Base-by-base conservation (phyloP, 2,113 vertebrate genomes). In the Neotoma lepida region DNA sequence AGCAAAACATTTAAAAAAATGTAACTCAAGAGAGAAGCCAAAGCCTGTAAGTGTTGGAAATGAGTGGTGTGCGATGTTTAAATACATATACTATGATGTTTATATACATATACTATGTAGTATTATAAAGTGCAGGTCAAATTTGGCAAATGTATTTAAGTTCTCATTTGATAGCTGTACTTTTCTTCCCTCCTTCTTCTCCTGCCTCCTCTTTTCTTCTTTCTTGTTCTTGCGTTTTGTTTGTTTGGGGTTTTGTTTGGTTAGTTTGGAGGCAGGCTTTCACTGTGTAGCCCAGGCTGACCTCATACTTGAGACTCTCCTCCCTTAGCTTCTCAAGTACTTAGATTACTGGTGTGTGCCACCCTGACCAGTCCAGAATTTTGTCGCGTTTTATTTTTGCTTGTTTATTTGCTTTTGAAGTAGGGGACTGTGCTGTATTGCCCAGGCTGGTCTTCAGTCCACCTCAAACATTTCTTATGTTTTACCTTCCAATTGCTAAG, bases 1-100 rank as follows among this genome's bases (percentile, higher is more conserved):
- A 74, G 96, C 99, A 94, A 99, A 99, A 94, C 99, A 99, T 94
- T 98, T 99, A 97, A 99, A 99, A 97, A 99, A 99, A 93, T 99
- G 99, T 96, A 99, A 99, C 96, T 99, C 99, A 73, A 99, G 99
- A 97, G 99, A 99, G 94, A 99, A 99, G 95, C 98, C 98, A 12
- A 99, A 98, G 97, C 99, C 99, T 13, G 99, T 99, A 97, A 99
- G 99, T 98, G 39, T 95, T 39, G 91, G 10, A 49, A 54, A 28
- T 85, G 1, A 87, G 6, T 66, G 4, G 1, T 77, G 24, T 28
- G 22, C 28, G 24, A 2, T 74, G 39, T 74, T 22, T 74, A 33
- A 30, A 14, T 76, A 14, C 76, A 0, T 61, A 18, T 5, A 35
- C 20, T 71, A 93, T 41, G 68, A n/a, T n/a, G n/a, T 74, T 22